phyloP scores from a whole-genome alignment of 2,113 vertebrate genomes.

The Myxocyprinus asiaticus region DNA sequence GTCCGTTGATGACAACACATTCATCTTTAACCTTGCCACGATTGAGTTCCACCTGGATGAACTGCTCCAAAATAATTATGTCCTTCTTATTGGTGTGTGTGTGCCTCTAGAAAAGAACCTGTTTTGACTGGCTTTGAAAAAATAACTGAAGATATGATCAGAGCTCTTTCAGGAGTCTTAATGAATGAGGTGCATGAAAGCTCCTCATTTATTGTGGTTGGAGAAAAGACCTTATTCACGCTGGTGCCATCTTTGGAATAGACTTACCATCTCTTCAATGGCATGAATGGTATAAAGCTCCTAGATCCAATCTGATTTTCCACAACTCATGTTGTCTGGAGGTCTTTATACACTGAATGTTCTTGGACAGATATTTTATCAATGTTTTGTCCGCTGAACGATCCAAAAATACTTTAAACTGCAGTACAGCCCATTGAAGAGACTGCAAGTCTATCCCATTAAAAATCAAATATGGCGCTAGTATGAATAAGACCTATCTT shows the following conservation, averaged over 20 bases:
- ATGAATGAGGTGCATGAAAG: conserved; percentile 48
- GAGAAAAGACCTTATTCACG: conserved; percentile 86
- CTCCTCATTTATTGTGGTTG: conserved; percentile 57
- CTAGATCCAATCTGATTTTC: too few relatives aligned
- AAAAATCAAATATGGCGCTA: too few relatives aligned
- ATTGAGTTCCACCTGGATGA: conserved; percentile 66
- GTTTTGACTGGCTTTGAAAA: conserved; percentile 52
- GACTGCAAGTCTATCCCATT: too few relatives aligned
- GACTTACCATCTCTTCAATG: too few relatives aligned
- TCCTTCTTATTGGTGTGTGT: conserved; percentile 79
- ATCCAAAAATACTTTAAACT: too few relatives aligned
- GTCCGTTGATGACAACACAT: conserved; percentile 67
- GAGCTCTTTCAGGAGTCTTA: conserved; percentile 70
- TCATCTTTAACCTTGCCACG: conserved; percentile 72
- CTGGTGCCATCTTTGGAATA: conserved; percentile 84
- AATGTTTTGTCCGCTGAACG: too few relatives aligned
- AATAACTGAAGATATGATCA: conserved; percentile 58
- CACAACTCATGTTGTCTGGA: too few relatives aligned
- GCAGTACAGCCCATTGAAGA: too few relatives aligned
- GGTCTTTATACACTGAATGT: too few relatives aligned
- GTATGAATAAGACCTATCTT: too few relatives aligned
- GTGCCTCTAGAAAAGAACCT: conserved; percentile 68
- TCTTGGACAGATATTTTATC: too few relatives aligned
- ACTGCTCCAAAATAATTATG: conserved; percentile 40
- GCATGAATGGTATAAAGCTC: too few relatives aligned